Conservation (phyloP, 2,797 vertebrate genomes). For the Argentina silus region DNA sequence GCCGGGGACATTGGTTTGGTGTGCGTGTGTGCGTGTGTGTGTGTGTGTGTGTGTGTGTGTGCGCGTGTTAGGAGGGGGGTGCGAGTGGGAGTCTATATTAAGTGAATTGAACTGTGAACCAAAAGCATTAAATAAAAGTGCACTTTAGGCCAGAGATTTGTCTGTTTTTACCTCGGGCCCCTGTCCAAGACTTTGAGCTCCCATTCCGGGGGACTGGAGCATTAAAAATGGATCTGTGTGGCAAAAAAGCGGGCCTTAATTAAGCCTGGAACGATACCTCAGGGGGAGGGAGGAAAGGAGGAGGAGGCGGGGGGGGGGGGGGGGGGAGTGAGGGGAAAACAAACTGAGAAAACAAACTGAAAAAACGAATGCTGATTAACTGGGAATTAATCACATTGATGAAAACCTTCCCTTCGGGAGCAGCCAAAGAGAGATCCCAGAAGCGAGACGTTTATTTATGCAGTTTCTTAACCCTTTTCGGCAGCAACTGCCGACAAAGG, state of each 20-base stretch:
- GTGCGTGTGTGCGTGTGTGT: conserved; percentile 10
- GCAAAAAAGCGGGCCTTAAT: conserved; percentile 36
- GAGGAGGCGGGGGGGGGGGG: not conserved
- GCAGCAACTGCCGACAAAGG: not conserved
- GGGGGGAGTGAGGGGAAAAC: conserved; percentile 7
- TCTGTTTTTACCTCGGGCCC: conserved; percentile 10
- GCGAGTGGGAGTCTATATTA: conserved; percentile 37
- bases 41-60: conserved; percentile 24
- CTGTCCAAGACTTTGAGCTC: conserved; percentile 12
- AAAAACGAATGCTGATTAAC: conserved; percentile 35
- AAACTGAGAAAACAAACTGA: conserved; percentile 26
- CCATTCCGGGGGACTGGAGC: conserved; percentile 24
- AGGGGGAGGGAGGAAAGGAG: not conserved
- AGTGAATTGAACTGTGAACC: conserved; percentile 50
- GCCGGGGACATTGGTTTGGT: conserved; percentile 28
- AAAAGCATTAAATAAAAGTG: conserved; percentile 59
- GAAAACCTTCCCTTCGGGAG: conserved; percentile 8
- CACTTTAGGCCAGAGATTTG: conserved; percentile 48
- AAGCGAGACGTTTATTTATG: not conserved
- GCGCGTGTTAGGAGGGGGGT: conserved; percentile 30
- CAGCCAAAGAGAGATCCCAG: not conserved
- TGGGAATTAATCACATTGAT: conserved; percentile 34
- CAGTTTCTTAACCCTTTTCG: not conserved
- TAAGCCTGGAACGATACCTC: conserved; percentile 26
- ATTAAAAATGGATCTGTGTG: conserved; percentile 40